phyloP scores from a whole-genome alignment of 2,888 invertebrate species.

The Maniola hyperantus region DNA sequence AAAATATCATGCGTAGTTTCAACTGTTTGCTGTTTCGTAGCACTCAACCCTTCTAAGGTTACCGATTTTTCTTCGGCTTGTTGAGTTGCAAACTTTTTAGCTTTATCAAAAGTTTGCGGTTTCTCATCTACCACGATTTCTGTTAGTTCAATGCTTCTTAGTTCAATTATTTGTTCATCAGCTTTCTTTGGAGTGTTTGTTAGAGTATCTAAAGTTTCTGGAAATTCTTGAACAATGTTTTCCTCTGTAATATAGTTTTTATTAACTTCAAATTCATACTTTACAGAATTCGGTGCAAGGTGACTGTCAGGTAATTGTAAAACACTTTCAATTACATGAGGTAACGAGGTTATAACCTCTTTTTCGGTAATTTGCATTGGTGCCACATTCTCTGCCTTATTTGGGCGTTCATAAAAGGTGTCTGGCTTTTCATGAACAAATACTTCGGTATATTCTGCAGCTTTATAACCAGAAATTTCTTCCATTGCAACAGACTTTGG shows the following conservation, averaged over 20 bases:
- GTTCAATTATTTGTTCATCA: constrained; percentile 50
- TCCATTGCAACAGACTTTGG: constrained; percentile 40
- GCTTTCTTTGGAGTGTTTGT: constrained; percentile 47
- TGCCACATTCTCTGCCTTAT: constrained; percentile 54
- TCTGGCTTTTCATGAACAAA: constrained; percentile 46
- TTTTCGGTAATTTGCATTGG: constrained; percentile 47
- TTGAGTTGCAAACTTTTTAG: constrained; percentile 44
- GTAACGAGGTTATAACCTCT: constrained; percentile 52
- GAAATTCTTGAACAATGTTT: constrained; percentile 51
- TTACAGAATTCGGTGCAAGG: constrained; percentile 44
- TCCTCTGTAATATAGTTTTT: constrained; percentile 61
- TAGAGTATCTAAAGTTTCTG: constrained; percentile 44
- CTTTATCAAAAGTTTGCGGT: constrained; percentile 44
- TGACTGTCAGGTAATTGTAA: constrained; percentile 44
- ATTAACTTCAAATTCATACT: constrained; percentile 53
- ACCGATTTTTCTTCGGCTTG: constrained; percentile 54
- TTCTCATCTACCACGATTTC: constrained; percentile 54
- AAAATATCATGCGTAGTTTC: constrained; percentile 54
- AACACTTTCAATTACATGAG: constrained; percentile 56
- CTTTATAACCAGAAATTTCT: constrained; percentile 44
- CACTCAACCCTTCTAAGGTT: constrained; percentile 53
- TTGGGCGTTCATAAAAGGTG: constrained; percentile 38
- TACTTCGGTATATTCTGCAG: constrained; percentile 47
- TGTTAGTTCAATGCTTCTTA: constrained; percentile 57
- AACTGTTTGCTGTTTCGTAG: constrained; percentile 50